Evolutionary conservation across 2,113 vertebrate genomes (phyloP).

Genomic region (Sceloporus undulatus): DNA sequence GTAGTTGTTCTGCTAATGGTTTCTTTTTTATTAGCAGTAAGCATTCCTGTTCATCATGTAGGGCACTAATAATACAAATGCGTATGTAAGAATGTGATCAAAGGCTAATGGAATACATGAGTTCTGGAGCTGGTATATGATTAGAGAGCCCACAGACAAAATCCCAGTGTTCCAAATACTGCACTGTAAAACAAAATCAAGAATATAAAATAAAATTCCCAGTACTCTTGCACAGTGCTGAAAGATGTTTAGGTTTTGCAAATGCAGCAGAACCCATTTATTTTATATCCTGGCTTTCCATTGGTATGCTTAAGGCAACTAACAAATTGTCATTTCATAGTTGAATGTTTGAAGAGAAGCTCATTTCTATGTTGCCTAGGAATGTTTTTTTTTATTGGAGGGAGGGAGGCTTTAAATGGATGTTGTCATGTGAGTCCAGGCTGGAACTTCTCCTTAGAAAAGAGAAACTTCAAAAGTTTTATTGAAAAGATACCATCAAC

Average conservation of each 20-base stretch:
- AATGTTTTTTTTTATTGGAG: background rate
- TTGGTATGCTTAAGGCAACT: no score
- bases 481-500: no score
- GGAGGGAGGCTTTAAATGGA: background rate
- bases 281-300: background rate
- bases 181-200: background rate
- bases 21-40: constrained; percentile 7
- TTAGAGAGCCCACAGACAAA: background rate
- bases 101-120: constrained; percentile 19
- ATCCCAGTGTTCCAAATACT: background rate
- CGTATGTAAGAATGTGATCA: constrained; percentile 3
- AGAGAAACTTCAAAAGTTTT: no score
- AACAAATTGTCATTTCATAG: background rate
- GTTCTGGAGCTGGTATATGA: background rate
- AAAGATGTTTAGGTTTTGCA: background rate
- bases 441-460: background rate
- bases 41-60: background rate
- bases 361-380: background rate
- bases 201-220: background rate
- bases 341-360: background rate
- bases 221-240: background rate
- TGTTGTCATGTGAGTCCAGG: background rate
- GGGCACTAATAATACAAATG: background rate
- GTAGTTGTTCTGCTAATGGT: constrained; percentile 9
- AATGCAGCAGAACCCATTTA: background rate